phyloP scores from a whole-genome alignment of 2,888 invertebrate species.

The Athalia cordata region DNA sequence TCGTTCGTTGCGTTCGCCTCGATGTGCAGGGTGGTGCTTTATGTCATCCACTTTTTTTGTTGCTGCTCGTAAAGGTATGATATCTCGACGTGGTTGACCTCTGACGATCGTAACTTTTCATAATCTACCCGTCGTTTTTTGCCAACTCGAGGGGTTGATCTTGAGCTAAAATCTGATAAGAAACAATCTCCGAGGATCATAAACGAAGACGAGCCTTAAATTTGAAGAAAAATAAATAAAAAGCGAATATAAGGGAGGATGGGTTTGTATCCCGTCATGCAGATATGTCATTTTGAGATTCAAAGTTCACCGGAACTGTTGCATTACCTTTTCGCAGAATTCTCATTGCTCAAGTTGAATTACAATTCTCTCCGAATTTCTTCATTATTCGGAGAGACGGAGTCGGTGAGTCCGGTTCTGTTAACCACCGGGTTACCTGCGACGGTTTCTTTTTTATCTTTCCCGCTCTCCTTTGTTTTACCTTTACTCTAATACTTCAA shows the following conservation, averaged over 20 bases:
- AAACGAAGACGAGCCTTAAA: constrained; percentile 17
- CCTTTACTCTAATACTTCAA: not conserved
- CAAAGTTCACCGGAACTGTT: no score
- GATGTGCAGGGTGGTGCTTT: not conserved
- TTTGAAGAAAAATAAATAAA: constrained; percentile 5
- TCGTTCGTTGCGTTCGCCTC: not conserved
- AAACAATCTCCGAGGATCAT: constrained; percentile 29
- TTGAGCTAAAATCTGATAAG: constrained; percentile 22
- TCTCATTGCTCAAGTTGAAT: not conserved
- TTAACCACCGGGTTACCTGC: not conserved
- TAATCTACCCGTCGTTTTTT: not conserved
- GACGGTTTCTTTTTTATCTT: not conserved
- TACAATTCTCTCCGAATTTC: constrained; percentile 3
- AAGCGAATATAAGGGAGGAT: not conserved
- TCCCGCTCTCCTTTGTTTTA: not conserved
- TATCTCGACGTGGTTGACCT: constrained; percentile 12
- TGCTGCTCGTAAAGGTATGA: constrained; percentile 31
- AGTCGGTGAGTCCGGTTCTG: not conserved
- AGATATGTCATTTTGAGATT: not conserved
- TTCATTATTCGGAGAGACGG: constrained; percentile 2
- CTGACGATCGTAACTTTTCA: constrained; percentile 33
- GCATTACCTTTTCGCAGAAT: no score
- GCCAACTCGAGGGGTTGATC: not conserved
- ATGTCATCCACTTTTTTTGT: constrained; percentile 25
- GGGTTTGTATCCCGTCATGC: not conserved